These are phyloP conservation scores for Sturmia bella DNA, from an alignment of 2,888 invertebrate genomes.

Conservation along the genomic window DNA sequence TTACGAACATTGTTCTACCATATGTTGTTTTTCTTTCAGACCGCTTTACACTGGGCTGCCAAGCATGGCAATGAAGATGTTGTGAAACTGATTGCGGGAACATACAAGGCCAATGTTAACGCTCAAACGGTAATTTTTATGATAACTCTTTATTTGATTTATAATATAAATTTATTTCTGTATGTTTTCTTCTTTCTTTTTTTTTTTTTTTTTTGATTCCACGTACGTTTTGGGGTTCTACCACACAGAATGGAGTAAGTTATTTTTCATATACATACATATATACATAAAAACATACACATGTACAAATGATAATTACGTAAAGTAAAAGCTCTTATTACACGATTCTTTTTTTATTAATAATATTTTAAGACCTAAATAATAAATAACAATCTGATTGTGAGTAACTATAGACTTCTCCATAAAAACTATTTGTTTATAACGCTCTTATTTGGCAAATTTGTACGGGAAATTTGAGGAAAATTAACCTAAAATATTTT, in stretches of 20 bases:
- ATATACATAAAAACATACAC: neutral
- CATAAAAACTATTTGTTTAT: too few species aligned
- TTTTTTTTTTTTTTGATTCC: slow-evolving; percentile 25
- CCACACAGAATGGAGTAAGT: slow-evolving; percentile 80
- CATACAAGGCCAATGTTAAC: slow-evolving; percentile 91
- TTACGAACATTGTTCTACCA: neutral
- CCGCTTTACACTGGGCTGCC: slow-evolving; percentile 97
- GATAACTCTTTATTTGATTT: neutral
- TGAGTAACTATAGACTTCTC: too few species aligned
- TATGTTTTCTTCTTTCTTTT: too few species aligned
- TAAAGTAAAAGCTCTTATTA: neutral
- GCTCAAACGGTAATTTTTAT: slow-evolving; percentile 88
- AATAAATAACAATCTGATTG: too few species aligned
- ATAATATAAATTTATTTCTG: slow-evolving; percentile 15
- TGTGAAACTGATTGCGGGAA: slow-evolving; percentile 95
- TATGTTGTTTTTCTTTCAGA: slow-evolving; percentile 84
- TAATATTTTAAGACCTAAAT: too few species aligned
- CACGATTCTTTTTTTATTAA: neutral
- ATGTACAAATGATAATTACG: neutral
- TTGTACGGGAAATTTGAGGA: too few species aligned
- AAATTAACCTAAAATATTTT: too few species aligned
- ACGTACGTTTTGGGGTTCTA: slow-evolving; percentile 35
- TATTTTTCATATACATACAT: neutral
- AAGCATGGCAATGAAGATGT: slow-evolving; percentile 96
- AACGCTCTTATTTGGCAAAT: too few species aligned